A percentile compares a stretch with the other conserved stretches of the same genome.
phyloP scores from a whole-genome alignment of 2,113 vertebrate genomes.

The Hiodon tergisus region DNA sequence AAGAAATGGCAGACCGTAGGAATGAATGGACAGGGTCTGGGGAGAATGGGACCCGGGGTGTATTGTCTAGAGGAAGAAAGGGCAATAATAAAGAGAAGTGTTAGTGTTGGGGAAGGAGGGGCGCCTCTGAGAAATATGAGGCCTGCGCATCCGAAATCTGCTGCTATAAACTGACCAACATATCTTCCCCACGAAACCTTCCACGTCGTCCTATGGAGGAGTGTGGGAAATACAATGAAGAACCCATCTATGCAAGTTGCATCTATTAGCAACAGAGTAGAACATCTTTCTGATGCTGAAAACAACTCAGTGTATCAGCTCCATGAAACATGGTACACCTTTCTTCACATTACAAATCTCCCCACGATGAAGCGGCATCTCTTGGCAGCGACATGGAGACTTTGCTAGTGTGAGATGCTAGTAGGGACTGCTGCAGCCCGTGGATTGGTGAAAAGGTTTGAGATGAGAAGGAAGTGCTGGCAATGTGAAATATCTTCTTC shows the following conservation, averaged over 20 bases:
- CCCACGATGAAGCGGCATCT: too few species aligned
- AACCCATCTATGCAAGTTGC: too few species aligned
- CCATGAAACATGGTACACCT: too few species aligned
- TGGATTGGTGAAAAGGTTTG: background rate
- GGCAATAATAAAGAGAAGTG: slow-evolving; percentile 55
- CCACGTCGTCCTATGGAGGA: background rate
- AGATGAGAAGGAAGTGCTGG: background rate
- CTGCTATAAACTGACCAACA: slow-evolving; percentile 29
- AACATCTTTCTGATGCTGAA: too few species aligned
- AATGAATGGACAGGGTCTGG: slow-evolving; percentile 39
- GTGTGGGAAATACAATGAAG: background rate
- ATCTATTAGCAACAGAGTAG: too few species aligned
- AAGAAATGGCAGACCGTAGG: slow-evolving; percentile 21
- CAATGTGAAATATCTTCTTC: slow-evolving; percentile 19
- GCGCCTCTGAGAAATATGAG: slow-evolving; percentile 37
- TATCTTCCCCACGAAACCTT: background rate
- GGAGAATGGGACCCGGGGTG: slow-evolving; percentile 41
- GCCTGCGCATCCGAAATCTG: slow-evolving; percentile 43
- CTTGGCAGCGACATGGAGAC: too few species aligned
- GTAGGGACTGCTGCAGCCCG: background rate
- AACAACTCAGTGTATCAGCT: too few species aligned
- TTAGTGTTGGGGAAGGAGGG: slow-evolving; percentile 48
- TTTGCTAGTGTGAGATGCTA: background rate
- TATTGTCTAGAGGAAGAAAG: slow-evolving; percentile 53
- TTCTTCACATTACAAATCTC: too few species aligned